Base-by-base conservation (phyloP, 2,113 vertebrate species). In the Lepisosteus osseus region DNA sequence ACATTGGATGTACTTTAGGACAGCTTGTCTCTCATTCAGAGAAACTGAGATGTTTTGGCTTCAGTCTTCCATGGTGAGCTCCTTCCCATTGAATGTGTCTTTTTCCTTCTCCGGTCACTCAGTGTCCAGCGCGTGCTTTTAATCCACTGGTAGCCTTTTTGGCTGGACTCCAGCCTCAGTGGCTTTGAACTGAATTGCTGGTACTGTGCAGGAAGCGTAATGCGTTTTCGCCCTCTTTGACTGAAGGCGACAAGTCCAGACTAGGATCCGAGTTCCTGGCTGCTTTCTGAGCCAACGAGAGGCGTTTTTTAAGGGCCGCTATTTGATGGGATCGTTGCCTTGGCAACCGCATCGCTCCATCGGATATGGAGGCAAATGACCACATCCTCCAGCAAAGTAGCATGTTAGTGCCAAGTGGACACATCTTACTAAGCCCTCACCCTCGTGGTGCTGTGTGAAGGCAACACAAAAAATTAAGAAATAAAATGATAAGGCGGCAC, bases 401-500 rank as follows among this genome's bases (percentile, higher is more conserved):
- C 13, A 42, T 43, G 7, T 72, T 11, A 11, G 56, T 17, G 43
- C 42, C 72, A 42, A 67, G 72, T 51, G 72, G 72, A 47, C 72
- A 54, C n/a, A 65, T 61, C 72, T 61, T 9, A 15, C 43, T 29
- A 43, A 40, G 72, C 64, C 3, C 14, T 29, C 29, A 29, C 1
- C 29, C 29, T 29, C 29, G 29, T 44, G 11, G 62, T 40, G n/a
- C 9, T 14, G 47, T 67, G 63, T 12, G 14, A 72, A 67, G 51
- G 29, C 67, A 68, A 67, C 9, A 54, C 54, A 67, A 72, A 43
- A 67, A 67, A 72, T 51, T 15, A 43, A 17, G 7, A 15, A 61
- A 73, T 41, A 62, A 40, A 72, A 67, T 54, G 61, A 73, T 67
- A 73, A 73, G 67, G 15, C 15, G 15, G 29, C 29, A 1, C 29